Evolutionary conservation across 1,140 invertebrate genomes (phyloP), one percentile per base, ranked within the genome.

Genomic region (Drosophila varians): DNA sequence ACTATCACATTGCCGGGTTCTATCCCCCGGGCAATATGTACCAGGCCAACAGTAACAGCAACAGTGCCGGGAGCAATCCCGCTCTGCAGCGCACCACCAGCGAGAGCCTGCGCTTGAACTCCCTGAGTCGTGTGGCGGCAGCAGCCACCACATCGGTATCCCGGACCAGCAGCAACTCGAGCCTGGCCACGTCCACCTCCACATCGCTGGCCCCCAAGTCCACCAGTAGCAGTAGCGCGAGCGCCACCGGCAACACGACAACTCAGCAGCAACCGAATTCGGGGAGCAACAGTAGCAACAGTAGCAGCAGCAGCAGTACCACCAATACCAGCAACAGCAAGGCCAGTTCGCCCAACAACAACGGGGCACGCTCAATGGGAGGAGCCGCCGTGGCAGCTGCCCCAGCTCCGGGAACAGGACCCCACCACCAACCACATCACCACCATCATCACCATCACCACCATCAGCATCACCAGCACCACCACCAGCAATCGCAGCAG

Each of bases 51-150:
- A 31, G 28, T 48, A 57, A 54, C n/a, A 60, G 52, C 64, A 51
- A 49, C 54, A 74, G 61, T 12, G 31, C 54, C 23, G 51, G 58
- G 40, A 51, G 48, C 61, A 43, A 48, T 19, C 21, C 46, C 52
- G 55, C 77, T 16, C 69, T 95, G 76, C 95, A 95, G 84, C 94
- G 95, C 78, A 95, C 95, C 61, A 96, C 95, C 72, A 95, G 94
- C 91, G 95, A 96, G 92, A 95, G 95, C 91, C 93, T 96, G 90
- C 93, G 95, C 51, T 91, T 96, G 54, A 65, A 82, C 72, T 65
- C 83, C 43, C 48, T 90, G 45, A 80, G 66, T 71, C 70, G 72
- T 16, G 69, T 64, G 21, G 70, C 56, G 25, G 73, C 56, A 43
- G 42, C 36, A 18, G 55, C 60, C 18, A 45, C 51, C 14, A 38